Percentiles rank a stretch among this genome's conserved stretches.
Evolutionary conservation across 2,113 vertebrate species (phyloP).

Genomic region (Hymenochirus boettgeri): DNA sequence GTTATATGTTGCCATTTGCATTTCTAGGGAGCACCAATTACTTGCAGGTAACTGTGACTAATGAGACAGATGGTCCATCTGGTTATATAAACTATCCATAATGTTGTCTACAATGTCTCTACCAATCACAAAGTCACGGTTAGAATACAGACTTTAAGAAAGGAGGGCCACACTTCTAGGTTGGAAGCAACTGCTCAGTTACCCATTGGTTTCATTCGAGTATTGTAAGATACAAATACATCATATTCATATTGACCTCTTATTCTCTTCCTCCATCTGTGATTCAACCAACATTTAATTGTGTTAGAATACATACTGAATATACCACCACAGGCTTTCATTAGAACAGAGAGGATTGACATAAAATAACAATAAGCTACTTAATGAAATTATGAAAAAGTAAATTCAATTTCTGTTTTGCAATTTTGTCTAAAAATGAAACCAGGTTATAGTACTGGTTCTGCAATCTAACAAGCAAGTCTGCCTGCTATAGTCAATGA

Average conservation of each 20-base stretch:
- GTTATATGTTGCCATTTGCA: constrained; percentile 43
- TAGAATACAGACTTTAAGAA: constrained; percentile 37
- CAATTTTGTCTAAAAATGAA: background rate
- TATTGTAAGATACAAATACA: constrained; percentile 49
- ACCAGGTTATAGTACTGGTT: too few species aligned
- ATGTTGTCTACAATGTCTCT: constrained; percentile 50
- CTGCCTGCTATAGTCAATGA: background rate
- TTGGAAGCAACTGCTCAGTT: constrained; percentile 43
- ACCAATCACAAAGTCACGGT: constrained; percentile 49
- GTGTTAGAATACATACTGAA: constrained; percentile 24
- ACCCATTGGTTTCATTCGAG: constrained; percentile 42
- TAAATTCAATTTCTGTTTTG: background rate
- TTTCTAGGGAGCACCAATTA: constrained; percentile 47
- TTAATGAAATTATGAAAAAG: constrained; percentile 35
- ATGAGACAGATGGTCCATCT: constrained; percentile 44
- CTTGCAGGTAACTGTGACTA: constrained; percentile 46
- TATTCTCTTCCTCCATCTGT: constrained; percentile 28
- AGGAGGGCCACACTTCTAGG: constrained; percentile 42
- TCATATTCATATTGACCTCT: constrained; percentile 57
- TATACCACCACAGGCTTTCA: too few species aligned
- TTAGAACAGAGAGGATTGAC: too few species aligned
- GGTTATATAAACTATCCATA: constrained; percentile 42
- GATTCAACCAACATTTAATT: constrained; percentile 30
- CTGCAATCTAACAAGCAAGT: background rate
- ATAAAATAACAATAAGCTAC: constrained; percentile 11